phyloP scores from a whole-genome alignment of 2,797 vertebrate species.

The Chelidonichthys spinosus region DNA sequence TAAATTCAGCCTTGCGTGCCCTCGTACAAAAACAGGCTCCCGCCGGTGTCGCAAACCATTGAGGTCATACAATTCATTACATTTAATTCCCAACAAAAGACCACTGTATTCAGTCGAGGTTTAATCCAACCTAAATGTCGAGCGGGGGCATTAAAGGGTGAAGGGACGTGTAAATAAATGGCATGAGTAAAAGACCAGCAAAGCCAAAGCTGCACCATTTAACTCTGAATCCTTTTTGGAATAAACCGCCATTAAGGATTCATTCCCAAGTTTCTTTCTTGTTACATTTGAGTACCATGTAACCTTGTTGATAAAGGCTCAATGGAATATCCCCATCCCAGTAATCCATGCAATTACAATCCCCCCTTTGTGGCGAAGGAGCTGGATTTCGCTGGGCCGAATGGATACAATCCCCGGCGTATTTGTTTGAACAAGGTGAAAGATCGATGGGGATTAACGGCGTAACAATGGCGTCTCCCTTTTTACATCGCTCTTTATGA shows the following conservation, averaged over 20 bases:
- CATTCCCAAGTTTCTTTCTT: constrained; percentile 59
- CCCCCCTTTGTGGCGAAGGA: constrained; percentile 72
- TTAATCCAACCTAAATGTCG: constrained; percentile 42
- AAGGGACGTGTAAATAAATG: constrained; percentile 63
- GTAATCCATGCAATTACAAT: constrained; percentile 82
- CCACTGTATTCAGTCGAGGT: constrained; percentile 48
- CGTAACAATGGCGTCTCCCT: constrained; percentile 66
- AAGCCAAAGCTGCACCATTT: constrained; percentile 40
- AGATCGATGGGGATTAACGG: constrained; percentile 81
- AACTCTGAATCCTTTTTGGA: constrained; percentile 61
- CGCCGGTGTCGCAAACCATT: constrained; percentile 18
- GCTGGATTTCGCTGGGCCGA: constrained; percentile 63
- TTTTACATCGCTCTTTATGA: constrained; percentile 74
- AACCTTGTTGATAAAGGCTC: constrained; percentile 79
- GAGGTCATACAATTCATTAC: constrained; percentile 45
- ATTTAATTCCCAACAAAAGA: constrained; percentile 60
- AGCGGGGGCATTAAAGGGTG: constrained; percentile 52
- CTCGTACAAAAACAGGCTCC: constrained; percentile 31
- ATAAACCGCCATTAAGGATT: constrained; percentile 63
- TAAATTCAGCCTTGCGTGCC: constrained; percentile 24
- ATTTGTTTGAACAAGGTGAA: constrained; percentile 78
- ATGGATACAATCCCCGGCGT: constrained; percentile 52
- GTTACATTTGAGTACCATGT: constrained; percentile 69
- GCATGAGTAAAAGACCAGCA: constrained; percentile 22
- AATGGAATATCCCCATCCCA: constrained; percentile 73